phyloP scores from a whole-genome alignment of 2,113 vertebrate genomes.

The Megaceryle torquata region DNA sequence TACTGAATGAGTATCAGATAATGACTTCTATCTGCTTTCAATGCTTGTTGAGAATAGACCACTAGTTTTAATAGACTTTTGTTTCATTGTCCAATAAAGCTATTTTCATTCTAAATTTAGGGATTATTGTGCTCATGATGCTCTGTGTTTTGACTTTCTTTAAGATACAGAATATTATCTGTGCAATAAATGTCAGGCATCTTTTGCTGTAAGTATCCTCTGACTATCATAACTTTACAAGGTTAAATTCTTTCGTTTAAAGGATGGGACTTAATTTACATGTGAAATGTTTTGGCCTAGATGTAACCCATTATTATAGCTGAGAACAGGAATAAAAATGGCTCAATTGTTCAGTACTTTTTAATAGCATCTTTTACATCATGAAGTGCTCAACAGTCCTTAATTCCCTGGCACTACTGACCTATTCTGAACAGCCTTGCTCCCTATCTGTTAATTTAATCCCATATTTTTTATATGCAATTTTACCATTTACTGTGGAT shows the following conservation, averaged over 20 bases:
- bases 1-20: not conserved
- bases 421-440: not conserved
- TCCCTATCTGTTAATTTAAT: not conserved
- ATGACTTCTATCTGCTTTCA: not conserved
- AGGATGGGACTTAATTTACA: not conserved
- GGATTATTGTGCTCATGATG: not conserved
- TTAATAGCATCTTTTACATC: not conserved
- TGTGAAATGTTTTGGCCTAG: not conserved
- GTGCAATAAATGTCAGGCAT: not conserved
- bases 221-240: not conserved
- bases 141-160: not conserved
- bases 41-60: not conserved
- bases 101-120: not conserved
- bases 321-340: not conserved
- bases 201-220: not conserved
- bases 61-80: not conserved
- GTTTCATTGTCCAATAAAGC: not conserved
- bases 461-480: rapidly evolving
- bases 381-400: not conserved
- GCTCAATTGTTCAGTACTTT: not conserved
- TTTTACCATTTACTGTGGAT: not conserved
- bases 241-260: not conserved
- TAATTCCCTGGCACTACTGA: not conserved
- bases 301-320: not conserved
- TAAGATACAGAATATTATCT: not conserved